Evolutionary conservation across 2,888 invertebrate species (phyloP).

Genomic region (Terebella lapidaria): DNA sequence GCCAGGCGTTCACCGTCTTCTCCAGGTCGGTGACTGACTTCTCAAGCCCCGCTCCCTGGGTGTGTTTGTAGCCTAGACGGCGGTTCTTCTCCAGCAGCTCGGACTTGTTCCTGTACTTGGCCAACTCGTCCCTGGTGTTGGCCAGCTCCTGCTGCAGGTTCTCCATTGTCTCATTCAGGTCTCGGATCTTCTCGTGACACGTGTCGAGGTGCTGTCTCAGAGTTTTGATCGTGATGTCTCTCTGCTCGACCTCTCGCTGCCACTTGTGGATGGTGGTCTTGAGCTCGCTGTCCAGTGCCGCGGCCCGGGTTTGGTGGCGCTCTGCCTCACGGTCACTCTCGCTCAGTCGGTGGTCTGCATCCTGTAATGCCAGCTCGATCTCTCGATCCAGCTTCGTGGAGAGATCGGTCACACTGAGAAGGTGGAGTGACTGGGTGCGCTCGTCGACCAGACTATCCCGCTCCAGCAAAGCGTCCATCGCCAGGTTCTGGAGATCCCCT

Average conservation of each 20-base stretch:
- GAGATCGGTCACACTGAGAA: not conserved
- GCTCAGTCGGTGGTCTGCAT: not conserved
- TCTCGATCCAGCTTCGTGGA: not conserved
- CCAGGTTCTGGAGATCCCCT: not conserved
- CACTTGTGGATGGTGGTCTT: not conserved
- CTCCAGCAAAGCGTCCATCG: not conserved
- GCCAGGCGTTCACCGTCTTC: not conserved
- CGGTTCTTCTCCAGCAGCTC: not conserved
- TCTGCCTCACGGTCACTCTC: not conserved
- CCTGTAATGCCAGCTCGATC: not conserved
- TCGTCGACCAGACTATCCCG: not conserved
- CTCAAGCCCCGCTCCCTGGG: too few species aligned
- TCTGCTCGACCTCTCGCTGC: not conserved
- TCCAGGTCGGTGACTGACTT: not conserved
- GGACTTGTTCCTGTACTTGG: slow-evolving; percentile 8
- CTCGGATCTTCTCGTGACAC: slow-evolving; percentile 3
- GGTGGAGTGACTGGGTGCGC: not conserved
- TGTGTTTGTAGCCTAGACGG: not conserved
- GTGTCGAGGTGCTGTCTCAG: slow-evolving; percentile 4
- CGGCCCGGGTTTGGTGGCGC: not conserved
- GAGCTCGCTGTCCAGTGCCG: not conserved
- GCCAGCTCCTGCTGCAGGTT: slow-evolving; percentile 6
- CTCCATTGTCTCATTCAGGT: slow-evolving; percentile 1
- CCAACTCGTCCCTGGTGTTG: slow-evolving; percentile 7
- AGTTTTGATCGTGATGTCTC: not conserved